Evolutionary conservation across 2,113 vertebrate species (phyloP).

Genomic region (Callithrix jacchus): DNA sequence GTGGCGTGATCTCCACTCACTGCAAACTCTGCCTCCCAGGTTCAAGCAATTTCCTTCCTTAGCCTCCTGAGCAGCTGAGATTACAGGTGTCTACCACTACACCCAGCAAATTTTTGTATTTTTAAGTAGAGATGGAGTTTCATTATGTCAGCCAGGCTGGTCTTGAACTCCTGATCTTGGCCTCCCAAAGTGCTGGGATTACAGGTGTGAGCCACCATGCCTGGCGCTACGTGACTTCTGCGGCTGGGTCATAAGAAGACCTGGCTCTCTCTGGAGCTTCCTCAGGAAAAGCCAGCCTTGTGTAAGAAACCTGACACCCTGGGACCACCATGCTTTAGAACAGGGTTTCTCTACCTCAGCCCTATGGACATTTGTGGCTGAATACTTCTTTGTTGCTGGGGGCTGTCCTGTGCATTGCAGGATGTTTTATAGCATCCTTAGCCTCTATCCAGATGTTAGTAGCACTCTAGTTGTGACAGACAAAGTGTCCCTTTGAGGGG

Average conservation of each 20-base stretch:
- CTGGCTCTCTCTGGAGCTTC: background rate
- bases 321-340: background rate
- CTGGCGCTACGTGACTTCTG: background rate
- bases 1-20: too few relatives aligned
- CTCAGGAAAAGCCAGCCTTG: background rate
- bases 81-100: too few relatives aligned
- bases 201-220: too few relatives aligned
- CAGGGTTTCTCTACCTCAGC: background rate
- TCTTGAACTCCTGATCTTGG: too few relatives aligned
- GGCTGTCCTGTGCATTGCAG: background rate
- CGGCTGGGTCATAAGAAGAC: background rate
- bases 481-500: background rate
- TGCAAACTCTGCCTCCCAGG: too few relatives aligned
- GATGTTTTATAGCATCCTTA: too few relatives aligned
- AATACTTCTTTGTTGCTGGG: background rate
- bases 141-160: too few relatives aligned
- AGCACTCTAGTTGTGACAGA: background rate
- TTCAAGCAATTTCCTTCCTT: too few relatives aligned
- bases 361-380: background rate
- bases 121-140: too few relatives aligned
- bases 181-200: too few relatives aligned
- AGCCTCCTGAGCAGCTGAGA: too few relatives aligned
- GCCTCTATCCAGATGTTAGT: background rate
- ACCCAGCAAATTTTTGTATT: too few relatives aligned
- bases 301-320: accelerated